A percentile compares a stretch with the other conserved stretches of the same genome.
Evolutionary conservation across 2,888 invertebrate species (phyloP).

Genomic region (Buathra laborator): DNA sequence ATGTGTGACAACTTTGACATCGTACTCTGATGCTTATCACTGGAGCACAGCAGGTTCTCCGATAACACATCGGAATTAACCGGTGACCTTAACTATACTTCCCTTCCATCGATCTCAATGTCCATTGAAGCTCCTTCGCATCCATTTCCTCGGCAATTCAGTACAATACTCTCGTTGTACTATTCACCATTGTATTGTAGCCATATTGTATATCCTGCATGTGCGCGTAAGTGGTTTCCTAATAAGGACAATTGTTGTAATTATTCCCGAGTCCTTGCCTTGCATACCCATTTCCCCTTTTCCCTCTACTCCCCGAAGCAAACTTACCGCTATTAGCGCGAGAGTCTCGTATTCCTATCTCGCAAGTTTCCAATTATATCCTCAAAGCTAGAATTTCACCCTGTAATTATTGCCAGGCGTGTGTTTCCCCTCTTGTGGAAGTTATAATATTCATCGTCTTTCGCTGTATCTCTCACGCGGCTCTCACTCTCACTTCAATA

Average conservation of each 20-base stretch:
- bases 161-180: background rate
- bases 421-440: background rate
- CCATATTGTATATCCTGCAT: conserved; percentile 2
- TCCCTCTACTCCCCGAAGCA: background rate
- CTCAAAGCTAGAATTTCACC: conserved; percentile 31
- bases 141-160: conserved; percentile 6
- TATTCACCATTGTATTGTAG: background rate
- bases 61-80: conserved; percentile 76
- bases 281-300: conserved; percentile 13
- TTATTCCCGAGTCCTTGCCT: conserved; percentile 54
- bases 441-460: conserved; percentile 5
- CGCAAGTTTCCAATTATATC: conserved; percentile 34
- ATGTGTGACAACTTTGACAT: conserved; percentile 70
- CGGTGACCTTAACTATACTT: conserved; percentile 50
- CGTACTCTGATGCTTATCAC: conserved; percentile 73
- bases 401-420: conserved; percentile 45
- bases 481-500: background rate
- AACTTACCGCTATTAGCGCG: conserved; percentile 6
- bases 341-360: conserved; percentile 15
- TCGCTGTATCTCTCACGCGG: background rate
- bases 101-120: conserved; percentile 52
- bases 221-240: conserved; percentile 47
- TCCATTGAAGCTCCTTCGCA: conserved; percentile 31
- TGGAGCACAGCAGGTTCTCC: conserved; percentile 55
- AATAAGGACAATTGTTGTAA: conserved; percentile 67